Conservation (phyloP, 2,113 vertebrate genomes). For the Pterocles gutturalis region DNA sequence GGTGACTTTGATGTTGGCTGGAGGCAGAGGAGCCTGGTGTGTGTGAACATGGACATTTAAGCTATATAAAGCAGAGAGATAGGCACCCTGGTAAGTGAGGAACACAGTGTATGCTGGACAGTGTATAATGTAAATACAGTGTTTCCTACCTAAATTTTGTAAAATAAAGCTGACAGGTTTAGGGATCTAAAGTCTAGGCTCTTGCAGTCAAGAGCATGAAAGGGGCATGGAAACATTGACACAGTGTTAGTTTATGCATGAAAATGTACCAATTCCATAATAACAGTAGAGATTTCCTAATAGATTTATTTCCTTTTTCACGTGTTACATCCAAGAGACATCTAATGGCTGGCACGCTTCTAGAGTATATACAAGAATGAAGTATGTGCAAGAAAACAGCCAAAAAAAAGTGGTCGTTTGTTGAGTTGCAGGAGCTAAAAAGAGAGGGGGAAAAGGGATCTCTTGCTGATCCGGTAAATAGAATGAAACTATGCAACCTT, state of each 20-base stretch:
- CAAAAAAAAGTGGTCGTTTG: background rate
- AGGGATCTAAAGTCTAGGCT: background rate
- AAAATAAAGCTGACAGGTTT: background rate
- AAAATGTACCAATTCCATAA: background rate
- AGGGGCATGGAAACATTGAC: background rate
- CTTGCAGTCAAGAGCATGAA: background rate
- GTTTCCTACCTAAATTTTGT: background rate
- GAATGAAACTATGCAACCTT: background rate
- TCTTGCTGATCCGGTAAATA: background rate
- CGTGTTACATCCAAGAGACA: background rate
- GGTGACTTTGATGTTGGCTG: background rate
- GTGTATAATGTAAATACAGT: background rate
- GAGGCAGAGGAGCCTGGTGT: background rate
- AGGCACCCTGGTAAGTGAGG: background rate
- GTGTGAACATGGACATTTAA: background rate
- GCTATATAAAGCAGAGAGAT: slow-evolving; percentile 5
- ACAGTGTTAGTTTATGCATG: background rate
- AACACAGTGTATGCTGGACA: background rate
- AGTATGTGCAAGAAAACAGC: background rate
- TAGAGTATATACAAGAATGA: background rate
- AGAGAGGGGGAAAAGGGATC: background rate
- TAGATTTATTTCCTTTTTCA: background rate
- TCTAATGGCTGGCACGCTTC: background rate
- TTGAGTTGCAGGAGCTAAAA: background rate
- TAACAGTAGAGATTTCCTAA: background rate